Conservation (phyloP, 2,113 vertebrate species). For the Eubucco bourcierii region DNA sequence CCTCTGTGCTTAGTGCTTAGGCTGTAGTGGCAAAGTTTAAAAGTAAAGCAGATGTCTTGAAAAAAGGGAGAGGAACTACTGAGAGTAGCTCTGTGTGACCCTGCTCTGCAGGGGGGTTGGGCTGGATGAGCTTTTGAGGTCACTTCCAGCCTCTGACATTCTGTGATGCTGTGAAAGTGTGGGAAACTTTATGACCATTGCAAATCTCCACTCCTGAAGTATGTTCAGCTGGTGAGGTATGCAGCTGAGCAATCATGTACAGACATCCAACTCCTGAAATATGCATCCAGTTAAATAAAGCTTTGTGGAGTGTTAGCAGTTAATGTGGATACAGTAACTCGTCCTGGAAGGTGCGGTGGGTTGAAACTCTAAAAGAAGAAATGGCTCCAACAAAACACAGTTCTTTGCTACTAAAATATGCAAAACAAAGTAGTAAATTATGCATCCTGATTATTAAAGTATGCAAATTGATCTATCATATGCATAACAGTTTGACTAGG, state of each 20-base stretch:
- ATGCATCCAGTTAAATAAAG: background rate
- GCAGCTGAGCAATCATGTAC: background rate
- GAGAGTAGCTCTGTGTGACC: too few relatives aligned
- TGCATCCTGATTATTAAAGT: slow-evolving; percentile 40
- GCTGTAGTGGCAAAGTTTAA: too few relatives aligned
- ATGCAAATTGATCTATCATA: slow-evolving; percentile 42
- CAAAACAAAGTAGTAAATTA: slow-evolving; percentile 46
- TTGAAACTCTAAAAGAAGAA: slow-evolving; percentile 30
- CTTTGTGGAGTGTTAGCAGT: background rate
- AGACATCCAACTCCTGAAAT: background rate
- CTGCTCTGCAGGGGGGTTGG: too few relatives aligned
- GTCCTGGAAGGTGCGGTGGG: background rate
- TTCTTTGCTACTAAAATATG: slow-evolving; percentile 43
- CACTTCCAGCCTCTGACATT: too few relatives aligned
- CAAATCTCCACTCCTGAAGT: background rate
- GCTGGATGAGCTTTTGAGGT: too few relatives aligned
- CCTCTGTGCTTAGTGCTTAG: too few relatives aligned
- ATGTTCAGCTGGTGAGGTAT: background rate
- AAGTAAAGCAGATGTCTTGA: too few relatives aligned
- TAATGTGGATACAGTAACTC: background rate
- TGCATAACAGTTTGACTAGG: slow-evolving; percentile 52
- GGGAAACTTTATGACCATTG: background rate
- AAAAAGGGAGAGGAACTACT: too few relatives aligned
- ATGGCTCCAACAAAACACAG: background rate
- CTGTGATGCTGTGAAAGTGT: background rate